Conservation (phyloP, 1,140 invertebrate genomes). For the Cardiocondyla obscurior region DNA sequence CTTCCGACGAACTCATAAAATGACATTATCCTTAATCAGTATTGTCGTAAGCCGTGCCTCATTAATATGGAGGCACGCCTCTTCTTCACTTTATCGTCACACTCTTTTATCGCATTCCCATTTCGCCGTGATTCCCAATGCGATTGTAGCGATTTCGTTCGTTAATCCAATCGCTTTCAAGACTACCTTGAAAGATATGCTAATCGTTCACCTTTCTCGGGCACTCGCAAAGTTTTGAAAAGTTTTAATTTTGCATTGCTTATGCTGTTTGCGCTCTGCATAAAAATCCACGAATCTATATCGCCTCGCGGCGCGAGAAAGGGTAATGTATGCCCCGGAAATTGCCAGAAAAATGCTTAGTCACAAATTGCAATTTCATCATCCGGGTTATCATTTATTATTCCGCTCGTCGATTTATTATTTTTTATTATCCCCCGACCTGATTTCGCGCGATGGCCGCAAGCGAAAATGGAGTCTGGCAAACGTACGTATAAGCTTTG, state of each 20-base stretch:
- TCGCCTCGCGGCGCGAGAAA: background rate
- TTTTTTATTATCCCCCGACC: background rate
- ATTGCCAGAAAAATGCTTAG: background rate
- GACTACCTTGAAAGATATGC: background rate
- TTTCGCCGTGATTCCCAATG: background rate
- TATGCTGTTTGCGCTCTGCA: background rate
- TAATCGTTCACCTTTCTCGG: background rate
- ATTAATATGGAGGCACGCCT: background rate
- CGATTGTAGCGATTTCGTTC: background rate
- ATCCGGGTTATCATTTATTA: constrained; percentile 16
- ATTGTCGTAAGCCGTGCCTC: background rate
- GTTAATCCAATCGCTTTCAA: background rate
- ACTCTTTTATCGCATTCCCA: background rate
- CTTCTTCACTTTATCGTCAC: constrained; percentile 11
- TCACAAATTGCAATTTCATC: constrained; percentile 18
- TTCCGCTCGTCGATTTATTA: constrained; percentile 19
- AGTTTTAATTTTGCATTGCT: background rate
- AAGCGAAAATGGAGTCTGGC: background rate
- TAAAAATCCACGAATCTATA: background rate
- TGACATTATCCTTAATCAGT: constrained; percentile 15
- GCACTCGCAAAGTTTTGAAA: background rate
- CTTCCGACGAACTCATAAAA: constrained; percentile 7
- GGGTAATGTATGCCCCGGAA: background rate
- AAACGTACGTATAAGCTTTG: background rate
- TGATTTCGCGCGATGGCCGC: background rate